Conservation (phyloP, 1,140 invertebrate genomes). For the Procambarus virginalis region DNA sequence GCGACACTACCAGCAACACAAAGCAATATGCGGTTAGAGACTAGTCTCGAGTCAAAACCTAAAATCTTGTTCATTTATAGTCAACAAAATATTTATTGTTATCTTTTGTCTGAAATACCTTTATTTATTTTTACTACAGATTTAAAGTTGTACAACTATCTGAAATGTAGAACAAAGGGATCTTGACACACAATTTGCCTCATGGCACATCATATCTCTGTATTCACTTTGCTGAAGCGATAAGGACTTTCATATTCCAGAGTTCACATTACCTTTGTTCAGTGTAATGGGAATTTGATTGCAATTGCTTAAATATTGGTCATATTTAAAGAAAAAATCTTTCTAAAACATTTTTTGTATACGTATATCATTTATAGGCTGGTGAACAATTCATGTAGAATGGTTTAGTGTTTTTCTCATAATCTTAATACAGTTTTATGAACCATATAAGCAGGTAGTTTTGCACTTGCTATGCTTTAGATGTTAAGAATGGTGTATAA, state of each 20-base stretch:
- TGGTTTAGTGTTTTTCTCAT: not conserved
- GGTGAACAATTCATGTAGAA: not conserved
- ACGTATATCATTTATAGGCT: too few species aligned
- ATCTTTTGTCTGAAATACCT: not conserved
- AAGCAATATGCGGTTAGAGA: constrained; percentile 41
- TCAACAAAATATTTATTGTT: not conserved
- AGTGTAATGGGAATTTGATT: not conserved
- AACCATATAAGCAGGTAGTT: not conserved
- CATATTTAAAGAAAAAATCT: not conserved
- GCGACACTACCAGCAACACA: constrained; percentile 13
- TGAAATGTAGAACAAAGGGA: not conserved
- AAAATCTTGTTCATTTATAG: not conserved
- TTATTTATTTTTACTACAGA: not conserved
- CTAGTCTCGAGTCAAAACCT: not conserved
- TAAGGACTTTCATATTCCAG: not conserved
- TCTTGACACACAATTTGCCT: not conserved
- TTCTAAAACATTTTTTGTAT: not conserved
- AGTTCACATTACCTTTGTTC: too few species aligned
- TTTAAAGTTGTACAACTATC: not conserved
- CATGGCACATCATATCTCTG: not conserved
- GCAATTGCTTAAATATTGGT: not conserved
- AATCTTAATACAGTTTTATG: not conserved
- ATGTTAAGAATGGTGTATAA: not conserved
- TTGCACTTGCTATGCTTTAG: not conserved
- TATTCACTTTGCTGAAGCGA: not conserved